Percentiles rank a stretch among this genome's conserved stretches.
Evolutionary conservation across 2,888 invertebrate genomes (phyloP).

Genomic region (Cataglyphis altisquamis): DNA sequence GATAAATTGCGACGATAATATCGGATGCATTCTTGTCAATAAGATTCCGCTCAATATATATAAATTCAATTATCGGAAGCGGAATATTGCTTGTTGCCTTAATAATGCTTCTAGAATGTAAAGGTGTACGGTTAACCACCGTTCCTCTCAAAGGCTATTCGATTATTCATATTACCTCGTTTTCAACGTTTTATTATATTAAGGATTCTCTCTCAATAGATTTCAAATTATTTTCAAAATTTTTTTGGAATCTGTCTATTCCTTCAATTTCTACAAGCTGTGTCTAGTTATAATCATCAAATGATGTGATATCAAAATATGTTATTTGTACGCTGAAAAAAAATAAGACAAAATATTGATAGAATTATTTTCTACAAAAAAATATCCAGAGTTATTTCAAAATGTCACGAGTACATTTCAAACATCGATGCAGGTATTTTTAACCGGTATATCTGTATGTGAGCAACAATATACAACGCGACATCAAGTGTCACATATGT

Average conservation of each 20-base stretch:
- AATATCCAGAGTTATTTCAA: not conserved
- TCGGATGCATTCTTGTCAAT: conserved; percentile 10
- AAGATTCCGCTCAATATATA: conserved; percentile 25
- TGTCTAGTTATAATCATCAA: not conserved
- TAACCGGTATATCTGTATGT: not conserved
- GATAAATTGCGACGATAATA: conserved; percentile 21
- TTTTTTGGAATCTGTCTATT: not conserved
- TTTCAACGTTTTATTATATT: not conserved
- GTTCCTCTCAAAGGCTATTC: not conserved
- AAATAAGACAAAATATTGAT: not conserved
- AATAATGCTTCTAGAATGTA: not conserved
- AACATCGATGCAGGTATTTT: not conserved
- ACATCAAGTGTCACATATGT: conserved; percentile 1
- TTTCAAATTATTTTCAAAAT: conserved; percentile 2
- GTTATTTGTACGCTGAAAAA: not conserved
- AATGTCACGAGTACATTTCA: not conserved
- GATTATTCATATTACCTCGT: conserved; percentile 33
- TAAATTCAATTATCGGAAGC: conserved; percentile 20
- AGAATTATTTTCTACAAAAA: conserved; percentile 12
- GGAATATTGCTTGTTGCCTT: conserved; percentile 35
- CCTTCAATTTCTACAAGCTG: not conserved
- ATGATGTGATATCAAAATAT: not conserved
- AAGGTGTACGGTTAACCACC: conserved; percentile 13
- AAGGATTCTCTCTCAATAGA: not conserved
- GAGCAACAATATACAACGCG: not conserved